Evolutionary conservation across 2,888 invertebrate species (phyloP).

Genomic region (Hyles lineata): DNA sequence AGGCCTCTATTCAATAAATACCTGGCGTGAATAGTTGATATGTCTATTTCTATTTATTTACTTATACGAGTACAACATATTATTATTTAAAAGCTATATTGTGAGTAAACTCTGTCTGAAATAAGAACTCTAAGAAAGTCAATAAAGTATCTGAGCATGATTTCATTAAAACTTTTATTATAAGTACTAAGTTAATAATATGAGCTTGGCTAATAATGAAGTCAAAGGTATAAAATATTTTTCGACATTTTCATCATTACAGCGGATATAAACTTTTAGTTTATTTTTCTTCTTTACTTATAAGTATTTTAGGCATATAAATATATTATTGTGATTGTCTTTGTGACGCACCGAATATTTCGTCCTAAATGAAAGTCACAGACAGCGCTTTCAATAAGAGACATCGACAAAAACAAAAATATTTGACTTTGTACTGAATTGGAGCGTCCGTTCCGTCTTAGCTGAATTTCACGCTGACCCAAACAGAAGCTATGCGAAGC

Average conservation of each 20-base stretch:
- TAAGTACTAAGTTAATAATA: too few relatives aligned
- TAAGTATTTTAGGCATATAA: background rate
- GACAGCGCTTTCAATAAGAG: constrained; percentile 22
- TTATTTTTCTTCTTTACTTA: background rate
- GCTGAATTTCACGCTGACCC: constrained; percentile 83
- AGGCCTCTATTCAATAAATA: too few relatives aligned
- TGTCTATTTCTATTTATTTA: too few relatives aligned
- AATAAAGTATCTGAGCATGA: too few relatives aligned
- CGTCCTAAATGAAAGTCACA: constrained; percentile 17
- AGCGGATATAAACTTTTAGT: background rate
- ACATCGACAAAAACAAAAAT: constrained; percentile 46
- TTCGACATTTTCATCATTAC: background rate
- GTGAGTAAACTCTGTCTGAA: too few relatives aligned
- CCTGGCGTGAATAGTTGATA: too few relatives aligned
- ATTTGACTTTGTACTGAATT: constrained; percentile 65
- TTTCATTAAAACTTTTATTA: too few relatives aligned
- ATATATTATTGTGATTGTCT: background rate
- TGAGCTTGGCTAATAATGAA: too few relatives aligned
- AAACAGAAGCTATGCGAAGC: constrained; percentile 80
- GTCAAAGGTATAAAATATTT: too few relatives aligned
- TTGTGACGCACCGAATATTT: constrained; percentile 5
- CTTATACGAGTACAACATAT: too few relatives aligned
- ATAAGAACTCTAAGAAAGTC: too few relatives aligned
- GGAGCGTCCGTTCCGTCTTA: constrained; percentile 59
- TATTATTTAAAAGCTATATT: too few relatives aligned